Evolutionary conservation across 2,888 invertebrate genomes (phyloP), one percentile per base, ranked within the genome.

Genomic region (Erpobdella octoculata): DNA sequence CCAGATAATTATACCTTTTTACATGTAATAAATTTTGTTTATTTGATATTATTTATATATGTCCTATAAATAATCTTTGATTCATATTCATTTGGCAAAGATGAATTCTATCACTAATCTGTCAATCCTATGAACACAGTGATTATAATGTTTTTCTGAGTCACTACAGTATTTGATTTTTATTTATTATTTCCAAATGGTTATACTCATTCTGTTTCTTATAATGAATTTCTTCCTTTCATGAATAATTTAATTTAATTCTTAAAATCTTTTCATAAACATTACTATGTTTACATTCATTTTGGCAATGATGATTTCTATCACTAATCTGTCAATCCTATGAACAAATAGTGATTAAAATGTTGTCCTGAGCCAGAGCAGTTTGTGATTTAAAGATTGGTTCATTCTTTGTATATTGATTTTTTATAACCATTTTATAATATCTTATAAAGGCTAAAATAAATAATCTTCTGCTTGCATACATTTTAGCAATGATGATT

Each of bases 311-410:
- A 62, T 33, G 35, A 31, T 33, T n/a, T 21, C 33, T 33, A n/a
- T 41, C 12, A 41, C 8, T n/a, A 62, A 35, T 62, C 62, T 62
- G 62, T 62, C 62, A 62, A 62, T 62, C 62, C 62, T 28, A 62
- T 62, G 62, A 62, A 35, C 12, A 21, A 38, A 36, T 70, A 35
- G 31, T 62, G 21, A 62, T 41, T 41, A 41, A 15, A n/a, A 41
- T 15, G 46, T 41, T 41, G 12, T 15, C n/a, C 46, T 41, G 46
- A 41, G 46, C 46, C 5, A 21, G 64, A 31, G 35, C 35, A 18
- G 25, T 21, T n/a, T n/a, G n/a, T n/a, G n/a, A n/a, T n/a, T n/a
- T n/a, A n/a, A n/a, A n/a, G n/a, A n/a, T n/a, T n/a, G n/a, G n/a
- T n/a, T n/a, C n/a, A n/a, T n/a, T n/a, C n/a, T n/a, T n/a, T n/a